phyloP scores from a whole-genome alignment of 23 tunicate species.

The Styela plicata region DNA sequence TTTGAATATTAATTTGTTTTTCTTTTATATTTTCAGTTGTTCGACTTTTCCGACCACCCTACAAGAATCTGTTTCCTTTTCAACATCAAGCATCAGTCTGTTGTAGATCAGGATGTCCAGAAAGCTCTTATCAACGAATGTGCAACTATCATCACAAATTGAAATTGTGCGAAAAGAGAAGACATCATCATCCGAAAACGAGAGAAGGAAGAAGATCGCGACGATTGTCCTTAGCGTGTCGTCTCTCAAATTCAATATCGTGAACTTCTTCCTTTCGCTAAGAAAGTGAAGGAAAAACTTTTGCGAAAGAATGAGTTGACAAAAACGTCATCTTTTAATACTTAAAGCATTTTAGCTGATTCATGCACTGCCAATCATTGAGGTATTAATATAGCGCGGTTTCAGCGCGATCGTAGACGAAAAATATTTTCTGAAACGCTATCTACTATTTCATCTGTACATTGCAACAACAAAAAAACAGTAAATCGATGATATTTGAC shows the following conservation, averaged over 20 bases:
- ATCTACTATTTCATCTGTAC: no score
- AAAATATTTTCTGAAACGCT: no score
- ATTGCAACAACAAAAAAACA: no score
- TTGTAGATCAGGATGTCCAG: conserved; percentile 23
- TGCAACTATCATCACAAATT: conserved; percentile 14
- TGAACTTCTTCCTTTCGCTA: background rate
- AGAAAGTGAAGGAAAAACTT: no score
- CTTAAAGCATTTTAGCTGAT: no score
- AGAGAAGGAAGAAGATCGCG: background rate
- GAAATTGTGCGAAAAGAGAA: background rate
- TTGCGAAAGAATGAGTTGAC: background rate
- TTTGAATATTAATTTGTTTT: no score
- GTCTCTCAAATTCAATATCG: background rate
- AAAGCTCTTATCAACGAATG: conserved; percentile 11
- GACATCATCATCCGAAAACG: background rate
- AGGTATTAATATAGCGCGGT: no score
- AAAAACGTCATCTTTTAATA: no score
- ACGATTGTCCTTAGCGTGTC: background rate
- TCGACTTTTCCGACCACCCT: conserved; percentile 12
- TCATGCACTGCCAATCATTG: no score
- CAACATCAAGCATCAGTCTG: conserved; percentile 23
- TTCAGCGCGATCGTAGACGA: no score
- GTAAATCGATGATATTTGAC: no score
- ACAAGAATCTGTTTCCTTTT: conserved; percentile 12
- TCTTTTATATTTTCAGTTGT: conserved; percentile 12